Base-by-base conservation (phyloP, 2,113 vertebrate species). In the Channa argus region DNA sequence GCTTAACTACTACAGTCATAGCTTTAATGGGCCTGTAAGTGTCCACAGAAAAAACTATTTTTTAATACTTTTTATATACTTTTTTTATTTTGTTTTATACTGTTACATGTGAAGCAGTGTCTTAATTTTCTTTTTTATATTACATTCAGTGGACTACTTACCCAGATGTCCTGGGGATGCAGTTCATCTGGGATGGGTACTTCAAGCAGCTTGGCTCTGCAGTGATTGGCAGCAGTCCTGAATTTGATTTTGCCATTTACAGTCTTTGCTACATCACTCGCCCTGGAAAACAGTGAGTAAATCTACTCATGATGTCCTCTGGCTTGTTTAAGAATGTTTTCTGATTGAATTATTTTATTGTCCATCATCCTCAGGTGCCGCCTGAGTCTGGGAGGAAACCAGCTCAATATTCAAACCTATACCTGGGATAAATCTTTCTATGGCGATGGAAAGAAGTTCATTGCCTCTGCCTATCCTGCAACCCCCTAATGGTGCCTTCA, bases 181-280 rank as follows among this genome's bases (percentile, higher is more conserved):
- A 99, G 94, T 99, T 99, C 87, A 90, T 63, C 47, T 99, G 97
- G 97, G 95, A 97, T 0, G 96, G 97, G 4, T 98, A 95, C 86
- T 96, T 85, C 81, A 99, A 99, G 74, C 92, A 97, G 90, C 94
- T 99, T 5, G 97, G 97, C 2, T 95, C 96, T 0, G 92, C 95
- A 0, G 92, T 99, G 88, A 96, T 99, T 0, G 97, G 98, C 88
- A 94, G 74, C 90, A 99, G 98, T 85, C 97, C 98, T 0, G 98
- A 99, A 75, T 98, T 98, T 5, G 98, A 99, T 72, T 93, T 99
- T 7, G 96, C 95, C 0, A 63, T 98, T 3, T 99, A 97, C 87
- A 94, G 94, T 0, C 79, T 99, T 56, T 99, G 97, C 91, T 99
- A 96, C 92, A 95, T 99, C 3, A 80, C 96, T 0, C 94, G 96